Conservation (phyloP, 2,797 vertebrate species). For the Erpetoichthys calabaricus region DNA sequence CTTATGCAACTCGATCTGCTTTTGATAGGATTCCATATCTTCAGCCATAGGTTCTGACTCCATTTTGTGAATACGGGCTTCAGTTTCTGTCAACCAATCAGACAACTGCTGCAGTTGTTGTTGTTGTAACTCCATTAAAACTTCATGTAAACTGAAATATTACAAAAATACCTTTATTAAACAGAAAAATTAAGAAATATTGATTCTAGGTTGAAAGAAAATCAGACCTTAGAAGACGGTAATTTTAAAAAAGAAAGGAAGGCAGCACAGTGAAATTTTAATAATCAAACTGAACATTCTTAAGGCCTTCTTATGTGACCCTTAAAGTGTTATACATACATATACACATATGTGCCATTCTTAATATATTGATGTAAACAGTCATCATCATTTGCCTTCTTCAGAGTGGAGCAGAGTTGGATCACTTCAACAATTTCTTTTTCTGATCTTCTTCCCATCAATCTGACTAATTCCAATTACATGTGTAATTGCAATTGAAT, state of each 20-base stretch:
- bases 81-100: constrained; percentile 76
- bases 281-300: too few species aligned
- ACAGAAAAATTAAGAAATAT: neutral
- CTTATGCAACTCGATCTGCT: constrained; percentile 80
- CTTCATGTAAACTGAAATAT: constrained; percentile 72
- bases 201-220: neutral
- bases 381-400: too few species aligned
- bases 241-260: neutral
- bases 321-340: too few species aligned
- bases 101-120: constrained; percentile 86
- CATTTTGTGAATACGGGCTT: constrained; percentile 80
- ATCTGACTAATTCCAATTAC: too few species aligned
- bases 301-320: too few species aligned
- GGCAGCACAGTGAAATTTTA: too few species aligned
- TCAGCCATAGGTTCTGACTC: constrained; percentile 51
- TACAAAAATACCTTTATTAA: neutral
- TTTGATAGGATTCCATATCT: constrained; percentile 58
- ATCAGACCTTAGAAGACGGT: neutral
- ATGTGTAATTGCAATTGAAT: too few species aligned
- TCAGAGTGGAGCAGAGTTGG: too few species aligned
- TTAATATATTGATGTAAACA: too few species aligned
- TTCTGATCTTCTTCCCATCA: too few species aligned
- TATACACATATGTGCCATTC: too few species aligned
- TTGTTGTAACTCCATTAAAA: constrained; percentile 91
- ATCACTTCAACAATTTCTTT: too few species aligned